A percentile compares a stretch with the other conserved stretches of the same genome.
Evolutionary conservation across 30 jellyfish, hydroid and myxozoan species (phyloP).

Genomic region (Cassiopea andromeda): DNA sequence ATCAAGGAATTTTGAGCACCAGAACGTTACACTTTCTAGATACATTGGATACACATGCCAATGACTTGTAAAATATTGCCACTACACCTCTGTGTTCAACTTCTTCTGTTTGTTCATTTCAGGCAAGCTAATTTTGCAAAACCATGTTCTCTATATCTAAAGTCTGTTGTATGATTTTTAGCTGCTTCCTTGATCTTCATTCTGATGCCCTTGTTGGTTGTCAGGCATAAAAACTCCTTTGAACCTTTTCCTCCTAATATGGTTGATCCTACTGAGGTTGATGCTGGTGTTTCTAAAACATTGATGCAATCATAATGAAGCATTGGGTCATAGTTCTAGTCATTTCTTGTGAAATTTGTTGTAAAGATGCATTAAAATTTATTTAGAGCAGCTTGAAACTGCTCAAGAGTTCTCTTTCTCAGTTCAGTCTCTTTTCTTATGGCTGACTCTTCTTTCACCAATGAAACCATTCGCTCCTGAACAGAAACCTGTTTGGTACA

Average conservation of each 20-base stretch:
- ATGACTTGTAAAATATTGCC: no score
- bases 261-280: neutral
- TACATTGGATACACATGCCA: no score
- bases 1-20: no score
- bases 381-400: slow-evolving; percentile 32
- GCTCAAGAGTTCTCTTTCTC: slow-evolving; percentile 22
- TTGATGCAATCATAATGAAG: slow-evolving; percentile 36
- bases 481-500: slow-evolving; percentile 29
- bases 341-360: slow-evolving; percentile 8
- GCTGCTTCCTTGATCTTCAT: neutral
- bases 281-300: slow-evolving; percentile 5
- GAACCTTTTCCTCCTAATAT: neutral
- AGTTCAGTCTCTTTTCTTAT: slow-evolving; percentile 10
- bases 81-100: neutral
- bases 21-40: no score
- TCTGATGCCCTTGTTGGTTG: slow-evolving; percentile 17
- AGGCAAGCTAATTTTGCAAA: neutral
- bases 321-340: slow-evolving; percentile 14
- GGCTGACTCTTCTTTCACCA: slow-evolving; percentile 32
- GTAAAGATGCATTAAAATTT: slow-evolving; percentile 7
- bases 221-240: slow-evolving; percentile 6
- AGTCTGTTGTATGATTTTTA: neutral
- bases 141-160: neutral
- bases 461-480: slow-evolving; percentile 27
- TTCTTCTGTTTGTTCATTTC: neutral